Evolutionary conservation across 2,113 vertebrate species (phyloP), one percentile per base, ranked within the genome.

Genomic region (Pachycephala philippinensis): DNA sequence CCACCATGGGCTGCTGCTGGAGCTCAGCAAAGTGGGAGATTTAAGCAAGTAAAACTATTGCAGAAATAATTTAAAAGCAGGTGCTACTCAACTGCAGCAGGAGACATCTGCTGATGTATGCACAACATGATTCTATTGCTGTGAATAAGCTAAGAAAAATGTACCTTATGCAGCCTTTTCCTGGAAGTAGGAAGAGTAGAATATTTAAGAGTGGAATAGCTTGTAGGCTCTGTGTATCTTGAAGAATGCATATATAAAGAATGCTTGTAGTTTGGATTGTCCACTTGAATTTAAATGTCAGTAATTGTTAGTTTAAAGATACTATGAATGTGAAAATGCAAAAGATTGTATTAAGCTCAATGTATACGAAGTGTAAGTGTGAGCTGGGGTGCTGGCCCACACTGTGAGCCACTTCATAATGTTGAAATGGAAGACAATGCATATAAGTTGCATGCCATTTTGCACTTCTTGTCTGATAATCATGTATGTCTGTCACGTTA

Each of bases 301-400:
- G 49, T 89, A 47, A 84, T 71, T 4, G 7, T 81, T 91, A 79
- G 63, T 83, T 86, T 87, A 76, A 93, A 88, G 71, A 66, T 92
- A 64, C 83, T 90, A 93, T 30, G 72, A 96, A 96, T 94, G 95
- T 94, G 63, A 94, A 92, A 95, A 68, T 84, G 75, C 14, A 49
- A 15, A 96, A 82, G 92, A 89, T 92, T 96, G 86, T 96, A 90
- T 84, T 84, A 82, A 95, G 45, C 44, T 92, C 53, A 44, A 4
- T 86, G 90, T 96, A 40, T 84, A 70, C 54, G 56, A 74, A 93
- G 53, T 75, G 10, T 70, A 89, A 81, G 35, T 45, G 68, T 90
- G 86, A 65, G 61, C 69, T 78, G 53, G 42, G 64, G n/a, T 90
- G 44, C 83, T 60, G 49, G 63, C 37, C 49, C 18, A 16, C 31